Conservation (phyloP, 2,797 vertebrate species). For the Myotis myotis region DNA sequence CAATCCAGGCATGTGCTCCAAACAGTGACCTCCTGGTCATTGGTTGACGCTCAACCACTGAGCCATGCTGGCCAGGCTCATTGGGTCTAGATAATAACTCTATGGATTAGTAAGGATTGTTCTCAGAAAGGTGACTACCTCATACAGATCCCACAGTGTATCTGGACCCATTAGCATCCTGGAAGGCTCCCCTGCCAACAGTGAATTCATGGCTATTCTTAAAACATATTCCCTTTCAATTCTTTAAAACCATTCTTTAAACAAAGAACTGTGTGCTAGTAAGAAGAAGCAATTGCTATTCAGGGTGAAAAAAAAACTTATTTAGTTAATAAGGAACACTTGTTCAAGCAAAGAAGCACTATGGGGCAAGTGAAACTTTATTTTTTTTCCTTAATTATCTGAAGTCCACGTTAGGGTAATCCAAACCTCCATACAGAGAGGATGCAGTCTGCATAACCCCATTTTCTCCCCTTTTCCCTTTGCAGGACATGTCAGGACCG, state of each 20-base stretch:
- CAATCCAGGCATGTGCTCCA: no score
- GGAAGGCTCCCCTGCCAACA: background rate
- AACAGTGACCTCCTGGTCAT: no score
- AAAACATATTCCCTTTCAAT: background rate
- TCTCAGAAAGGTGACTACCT: background rate
- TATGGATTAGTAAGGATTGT: slow-evolving; percentile 35
- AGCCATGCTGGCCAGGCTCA: background rate
- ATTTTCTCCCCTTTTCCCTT: slow-evolving; percentile 66
- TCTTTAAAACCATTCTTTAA: slow-evolving; percentile 10
- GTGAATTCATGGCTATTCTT: background rate
- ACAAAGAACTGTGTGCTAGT: slow-evolving; percentile 16
- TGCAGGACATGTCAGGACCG: background rate
- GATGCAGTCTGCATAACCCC: slow-evolving; percentile 80
- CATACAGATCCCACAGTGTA: background rate
- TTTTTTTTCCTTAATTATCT: slow-evolving; percentile 78
- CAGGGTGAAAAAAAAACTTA: background rate
- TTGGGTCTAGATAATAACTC: slow-evolving; percentile 66
- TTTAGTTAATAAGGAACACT: slow-evolving; percentile 79
- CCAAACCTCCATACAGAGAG: slow-evolving; percentile 83
- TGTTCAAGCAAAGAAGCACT: slow-evolving; percentile 84
- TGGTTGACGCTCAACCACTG: no score
- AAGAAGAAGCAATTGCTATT: slow-evolving; percentile 26
- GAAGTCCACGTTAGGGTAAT: slow-evolving; percentile 82
- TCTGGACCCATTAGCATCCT: background rate
- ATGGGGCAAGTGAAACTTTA: slow-evolving; percentile 83